Evolutionary conservation across 1,140 invertebrate genomes (phyloP), one percentile per base, ranked within the genome.

Genomic region (Macrobrachium rosenbergii): DNA sequence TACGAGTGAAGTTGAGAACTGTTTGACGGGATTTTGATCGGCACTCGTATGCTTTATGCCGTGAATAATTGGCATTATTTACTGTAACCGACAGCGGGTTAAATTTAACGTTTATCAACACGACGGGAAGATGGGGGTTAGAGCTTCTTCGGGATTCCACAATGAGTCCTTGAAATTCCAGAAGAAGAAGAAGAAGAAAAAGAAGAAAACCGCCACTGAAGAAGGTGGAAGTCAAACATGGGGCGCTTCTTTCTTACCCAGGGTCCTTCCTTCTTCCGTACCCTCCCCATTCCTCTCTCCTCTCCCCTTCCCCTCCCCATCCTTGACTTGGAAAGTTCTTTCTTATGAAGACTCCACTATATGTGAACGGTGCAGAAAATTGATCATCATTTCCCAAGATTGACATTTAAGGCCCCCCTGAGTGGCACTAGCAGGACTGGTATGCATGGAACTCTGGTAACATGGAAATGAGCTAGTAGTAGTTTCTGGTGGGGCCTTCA

Each of bases 341-440:
- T 64, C 62, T 64, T 64, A 45, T 45, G 62, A 37, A 43, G 79
- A 64, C 62, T 82, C 79, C 79, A 82, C 79, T 82, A 64, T 82
- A 82, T 64, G 79, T 82, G 79, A 82, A 82, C 79, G 67, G 67
- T 43, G 82, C 28, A 69, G 82, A 75, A 87, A 87, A 87, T 87
- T 87, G 84, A 87, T 87, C 84, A 81, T 87, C 84, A 87, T 87
- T 87, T 78, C 78, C 37, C 67, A 77, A 87, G 84, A 87, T 87
- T 87, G 84, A 87, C 84, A 80, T 87, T 87, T 80, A 87, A 76
- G 84, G 84, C 63, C 84, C 23, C 72, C 84, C 52, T n/a, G 84
- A 81, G 84, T 81, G 84, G 84, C 79, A 87, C 84, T 87, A 75
- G 67, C 59, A 23, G 58, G 52, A 69, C 67, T 69, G 78, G 84